Evolutionary conservation across 2,797 vertebrate genomes (phyloP), one percentile per base, ranked within the genome.

Genomic region (Delichon dasypus): DNA sequence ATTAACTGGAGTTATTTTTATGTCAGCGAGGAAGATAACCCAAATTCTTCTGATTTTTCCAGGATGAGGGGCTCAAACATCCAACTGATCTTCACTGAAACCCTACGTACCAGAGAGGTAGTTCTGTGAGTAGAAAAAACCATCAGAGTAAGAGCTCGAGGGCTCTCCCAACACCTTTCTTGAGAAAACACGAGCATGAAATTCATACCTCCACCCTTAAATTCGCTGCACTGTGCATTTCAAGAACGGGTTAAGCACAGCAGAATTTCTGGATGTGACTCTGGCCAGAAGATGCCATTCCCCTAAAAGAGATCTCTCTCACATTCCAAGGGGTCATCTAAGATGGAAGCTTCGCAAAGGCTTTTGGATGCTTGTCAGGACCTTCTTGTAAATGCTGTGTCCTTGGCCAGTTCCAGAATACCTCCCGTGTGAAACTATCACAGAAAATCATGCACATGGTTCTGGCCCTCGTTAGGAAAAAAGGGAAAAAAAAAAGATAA

Each of bases 321-420:
- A 82, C 80, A 79, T 94, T 95, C 85, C 40, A 11, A 62, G 74
- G 91, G 88, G 76, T 94, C 94, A 96, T 96, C 80, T 90, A 36
- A 58, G 76, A 95, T 88, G 85, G 85, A 90, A 94, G 71, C 22
- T 94, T 79, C 84, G 54, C 72, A 61, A 82, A 79, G 85, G 19
- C 83, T 45, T 82, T 94, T 96, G 95, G 95, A 95, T 73, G 57
- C 68, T 91, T 95, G 93, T 94, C 96, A 97, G 91, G 88, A 91
- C 71, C 67, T 96, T 94, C 95, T 96, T 96, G 95, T 96, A 94
- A 97, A 82, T 0, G 55, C 84, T 65, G 90, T 66, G 88, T 97
- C 96, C 91, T 93, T 71, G 71, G 91, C 94, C 85, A 55, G 88
- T 45, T 94, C 54, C 36, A 89, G 89, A 95, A 95, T 76, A 58